Evolutionary conservation across 2,888 invertebrate species (phyloP), one percentile per base, ranked within the genome.

Genomic region (Dysmachus trigonus): DNA sequence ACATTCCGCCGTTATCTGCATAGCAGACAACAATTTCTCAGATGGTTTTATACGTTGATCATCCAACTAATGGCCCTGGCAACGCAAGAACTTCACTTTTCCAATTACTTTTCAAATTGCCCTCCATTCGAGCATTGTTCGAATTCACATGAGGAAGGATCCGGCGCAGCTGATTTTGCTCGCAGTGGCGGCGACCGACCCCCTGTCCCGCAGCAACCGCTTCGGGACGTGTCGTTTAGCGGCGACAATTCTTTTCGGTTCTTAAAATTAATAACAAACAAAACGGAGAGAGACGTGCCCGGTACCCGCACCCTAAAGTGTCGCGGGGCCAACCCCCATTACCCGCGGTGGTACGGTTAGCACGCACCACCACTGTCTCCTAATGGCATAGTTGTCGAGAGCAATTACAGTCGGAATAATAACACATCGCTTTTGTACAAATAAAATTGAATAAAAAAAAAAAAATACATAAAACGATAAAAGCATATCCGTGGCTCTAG

Each of bases 341-440:
- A 3, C 22, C 62, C 62, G 62, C 62, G 62, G 1, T 27, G 7
- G 62, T 47, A 8, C 62, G 8, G 18, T 62, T n/a, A 27, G 27
- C 62, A 62, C 62, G 62, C 62, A 62, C 62, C 62, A 62, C 62
- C 62, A 62, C 62, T 73, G 73, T 73, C 73, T 73, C 73, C 73
- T 81, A 81, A 81, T 81, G 53, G 62, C 33, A 81, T 62, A 81
- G 81, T 81, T 62, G 81, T 62, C 81, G 81, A 38, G 53, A 33
- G 81, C 81, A 81, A 81, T 81, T 81, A 81, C 81, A 81, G 33
- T 22, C 47, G 81, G 53, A 81, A 81, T 81, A 81, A 81, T 81
- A 81, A 81, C 81, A 81, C 53, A 81, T 81, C 53, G 53, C 62
- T 53, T 81, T 81, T 81, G 30, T 77, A 77, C 27, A 41, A 47